Evolutionary conservation across 2,797 vertebrate genomes (phyloP).

Genomic region (Sebastes minor): DNA sequence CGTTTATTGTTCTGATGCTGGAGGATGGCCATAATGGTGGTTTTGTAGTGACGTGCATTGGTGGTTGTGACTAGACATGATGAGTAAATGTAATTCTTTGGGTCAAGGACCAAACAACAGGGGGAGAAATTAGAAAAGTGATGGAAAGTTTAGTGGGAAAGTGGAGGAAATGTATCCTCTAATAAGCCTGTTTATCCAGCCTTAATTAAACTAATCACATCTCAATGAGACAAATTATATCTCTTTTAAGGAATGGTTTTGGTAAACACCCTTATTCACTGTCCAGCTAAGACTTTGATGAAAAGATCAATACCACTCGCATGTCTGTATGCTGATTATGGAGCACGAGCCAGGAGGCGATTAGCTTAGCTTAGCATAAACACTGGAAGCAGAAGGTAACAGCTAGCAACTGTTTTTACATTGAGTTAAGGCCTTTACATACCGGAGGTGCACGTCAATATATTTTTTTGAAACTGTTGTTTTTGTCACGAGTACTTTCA

Average conservation of each 20-base stretch:
- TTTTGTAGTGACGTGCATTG: neutral
- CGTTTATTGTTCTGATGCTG: neutral
- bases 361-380: neutral
- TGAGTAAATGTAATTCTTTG: neutral
- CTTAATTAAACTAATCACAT: neutral
- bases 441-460: no score
- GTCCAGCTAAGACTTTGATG: neutral
- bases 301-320: neutral
- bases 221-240: neutral
- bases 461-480: neutral
- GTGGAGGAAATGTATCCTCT: neutral
- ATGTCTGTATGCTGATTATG: no score
- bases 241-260: neutral
- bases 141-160: neutral
- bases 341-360: neutral
- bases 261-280: neutral
- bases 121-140: neutral
- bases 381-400: neutral
- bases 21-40: neutral
- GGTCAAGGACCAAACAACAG: neutral
- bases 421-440: neutral
- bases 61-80: neutral
- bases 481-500: neutral
- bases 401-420: neutral
- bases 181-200: neutral